Evolutionary conservation across 1,140 invertebrate species (phyloP), one percentile per base, ranked within the genome.

Genomic region (Drosophila ambigua): DNA sequence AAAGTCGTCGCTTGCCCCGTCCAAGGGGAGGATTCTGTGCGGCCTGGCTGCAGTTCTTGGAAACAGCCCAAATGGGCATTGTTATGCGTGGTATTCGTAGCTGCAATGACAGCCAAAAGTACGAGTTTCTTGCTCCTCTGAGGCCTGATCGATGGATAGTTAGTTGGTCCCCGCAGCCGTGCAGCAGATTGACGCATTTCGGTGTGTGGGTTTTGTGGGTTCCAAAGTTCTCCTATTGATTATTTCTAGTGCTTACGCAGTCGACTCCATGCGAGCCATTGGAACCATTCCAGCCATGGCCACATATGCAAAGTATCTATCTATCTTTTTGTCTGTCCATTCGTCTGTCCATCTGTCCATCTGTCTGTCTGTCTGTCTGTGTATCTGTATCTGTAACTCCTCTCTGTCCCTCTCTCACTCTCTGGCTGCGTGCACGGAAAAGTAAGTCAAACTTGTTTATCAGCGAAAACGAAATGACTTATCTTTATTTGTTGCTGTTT

Each of bases 361-460:
- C 26, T 6, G 0, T 7, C 26, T 2, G 2, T 28, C 26, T 28
- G 26, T 63, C 5, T 60, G 60, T 79, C 55, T 67, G 60, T 53
- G 61, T 65, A 62, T 58, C 65, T 66, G 57, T 62, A 24, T 66
- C 61, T 55, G 61, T 62, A 43, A 39, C 63, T 28, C 6, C 26
- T 28, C 26, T 7, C 26, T 7, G 2, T 7, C 26, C 6, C 2
- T 6, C 26, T 6, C 5, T 7, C 5, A 7, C 26, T 28, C 1
- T 20, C 20, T 20, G 1, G 2, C 31, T 35, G 31, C 4, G 35
- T 39, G 9, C 35, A 11, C 35, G 39, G 46, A 45, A 87, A 87
- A 88, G 82, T 87, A 87, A 88, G 83, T 88, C 82, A 87, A 87
- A 88, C 69, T 82, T 88, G 71, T 76, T 87, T 87, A 87, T 87